Evolutionary conservation across 2,797 vertebrate genomes (phyloP).

Genomic region (Manis javanica): DNA sequence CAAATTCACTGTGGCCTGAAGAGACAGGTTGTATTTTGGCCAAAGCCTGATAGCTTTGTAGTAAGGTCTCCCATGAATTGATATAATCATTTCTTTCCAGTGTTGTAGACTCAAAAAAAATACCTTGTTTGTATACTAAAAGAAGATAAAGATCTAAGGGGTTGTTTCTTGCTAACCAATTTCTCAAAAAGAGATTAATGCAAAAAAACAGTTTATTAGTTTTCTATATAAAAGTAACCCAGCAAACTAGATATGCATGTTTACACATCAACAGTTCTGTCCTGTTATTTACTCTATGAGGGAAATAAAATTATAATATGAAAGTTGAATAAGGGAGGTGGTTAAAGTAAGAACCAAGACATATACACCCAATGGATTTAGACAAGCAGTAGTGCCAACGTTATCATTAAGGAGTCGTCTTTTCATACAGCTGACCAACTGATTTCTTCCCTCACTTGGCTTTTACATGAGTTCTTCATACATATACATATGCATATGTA

Average conservation of each 20-base stretch:
- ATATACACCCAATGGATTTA: background rate
- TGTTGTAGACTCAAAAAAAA: background rate
- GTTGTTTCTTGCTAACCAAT: background rate
- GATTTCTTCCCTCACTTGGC: background rate
- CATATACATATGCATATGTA: no score
- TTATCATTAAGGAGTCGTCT: background rate
- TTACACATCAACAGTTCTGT: background rate
- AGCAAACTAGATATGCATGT: background rate
- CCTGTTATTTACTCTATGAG: background rate
- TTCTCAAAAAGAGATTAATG: background rate
- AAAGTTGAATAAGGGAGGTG: background rate
- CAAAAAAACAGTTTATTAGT: constrained; percentile 1
- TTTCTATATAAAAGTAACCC: background rate
- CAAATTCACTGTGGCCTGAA: background rate
- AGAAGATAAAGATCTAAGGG: background rate
- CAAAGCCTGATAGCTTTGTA: background rate
- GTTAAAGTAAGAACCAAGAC: background rate
- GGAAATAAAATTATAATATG: background rate
- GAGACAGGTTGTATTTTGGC: background rate
- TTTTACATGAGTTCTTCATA: background rate
- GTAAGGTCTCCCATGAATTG: background rate
- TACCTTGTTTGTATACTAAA: background rate
- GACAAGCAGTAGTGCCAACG: background rate
- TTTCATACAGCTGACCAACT: background rate
- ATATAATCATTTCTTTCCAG: background rate